Percentiles rank a stretch among this genome's conserved stretches.
Evolutionary conservation across 2,888 invertebrate species (phyloP).

Genomic region (Plagiodera versicolora): DNA sequence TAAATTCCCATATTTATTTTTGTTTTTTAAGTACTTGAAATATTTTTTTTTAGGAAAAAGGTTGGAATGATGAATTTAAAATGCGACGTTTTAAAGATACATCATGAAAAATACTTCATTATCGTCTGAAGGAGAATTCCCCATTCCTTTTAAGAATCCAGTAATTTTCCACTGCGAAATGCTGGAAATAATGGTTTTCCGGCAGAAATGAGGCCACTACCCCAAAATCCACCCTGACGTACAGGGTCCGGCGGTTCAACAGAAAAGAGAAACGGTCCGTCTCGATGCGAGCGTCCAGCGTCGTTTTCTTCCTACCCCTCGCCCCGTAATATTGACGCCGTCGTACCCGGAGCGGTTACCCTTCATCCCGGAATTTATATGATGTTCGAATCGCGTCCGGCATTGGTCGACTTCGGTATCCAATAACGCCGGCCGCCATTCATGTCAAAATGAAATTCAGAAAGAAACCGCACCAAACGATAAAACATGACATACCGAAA

Average conservation of each 20-base stretch:
- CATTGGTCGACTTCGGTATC: constrained; percentile 53
- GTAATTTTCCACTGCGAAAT: too few species aligned
- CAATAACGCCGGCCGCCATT: constrained; percentile 52
- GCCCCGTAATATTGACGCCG: constrained; percentile 46
- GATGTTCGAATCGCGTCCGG: constrained; percentile 52
- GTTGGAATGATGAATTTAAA: too few species aligned
- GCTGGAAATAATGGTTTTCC: too few species aligned
- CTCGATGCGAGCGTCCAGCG: constrained; percentile 48
- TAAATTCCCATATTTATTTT: too few species aligned
- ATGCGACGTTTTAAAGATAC: too few species aligned
- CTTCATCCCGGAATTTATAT: constrained; percentile 55
- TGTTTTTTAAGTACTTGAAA: too few species aligned
- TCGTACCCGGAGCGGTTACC: constrained; percentile 37
- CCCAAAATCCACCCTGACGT: too few species aligned
- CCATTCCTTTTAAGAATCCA: too few species aligned
- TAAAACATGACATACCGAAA: constrained; percentile 53
- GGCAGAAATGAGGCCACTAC: too few species aligned
- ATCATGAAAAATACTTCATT: too few species aligned
- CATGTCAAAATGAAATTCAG: constrained; percentile 51
- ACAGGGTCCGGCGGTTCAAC: constrained; percentile 6
- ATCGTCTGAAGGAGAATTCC: too few species aligned
- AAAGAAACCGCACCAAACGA: constrained; percentile 50
- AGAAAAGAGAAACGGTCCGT: constrained; percentile 52
- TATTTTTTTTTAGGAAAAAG: too few species aligned
- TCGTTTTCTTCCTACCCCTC: constrained; percentile 38